These are phyloP conservation scores for Dichetophora obliterata DNA, from an alignment of 2,888 invertebrate genomes.

Conservation along the genomic window DNA sequence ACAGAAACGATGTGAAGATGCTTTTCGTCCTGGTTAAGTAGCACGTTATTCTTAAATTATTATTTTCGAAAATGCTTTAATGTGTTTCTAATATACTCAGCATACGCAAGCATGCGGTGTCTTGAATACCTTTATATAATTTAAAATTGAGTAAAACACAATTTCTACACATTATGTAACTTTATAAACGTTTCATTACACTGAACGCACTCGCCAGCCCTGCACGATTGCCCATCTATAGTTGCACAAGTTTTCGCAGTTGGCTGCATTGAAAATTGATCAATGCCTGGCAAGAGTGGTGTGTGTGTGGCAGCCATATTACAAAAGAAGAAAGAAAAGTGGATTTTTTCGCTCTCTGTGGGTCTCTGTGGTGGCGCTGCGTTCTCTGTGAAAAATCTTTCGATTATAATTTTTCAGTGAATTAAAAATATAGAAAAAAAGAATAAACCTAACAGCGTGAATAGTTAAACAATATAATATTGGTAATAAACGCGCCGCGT, in stretches of 20 bases:
- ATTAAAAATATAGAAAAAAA: slow-evolving; percentile 18
- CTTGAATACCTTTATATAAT: too few species aligned
- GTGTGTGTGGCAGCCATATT: slow-evolving; percentile 31
- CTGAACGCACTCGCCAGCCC: neutral
- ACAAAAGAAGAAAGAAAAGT: slow-evolving; percentile 34
- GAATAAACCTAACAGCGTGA: slow-evolving; percentile 5
- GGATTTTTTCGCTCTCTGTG: slow-evolving; percentile 34
- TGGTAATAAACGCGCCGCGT: slow-evolving; percentile 3
- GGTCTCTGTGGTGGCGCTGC: slow-evolving; percentile 30
- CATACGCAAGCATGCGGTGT: too few species aligned
- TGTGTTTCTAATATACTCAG: too few species aligned
- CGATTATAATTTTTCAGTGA: slow-evolving; percentile 30
- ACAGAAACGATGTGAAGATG: too few species aligned
- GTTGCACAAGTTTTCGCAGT: slow-evolving; percentile 2
- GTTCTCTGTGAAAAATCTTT: slow-evolving; percentile 28
- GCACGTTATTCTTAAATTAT: too few species aligned
- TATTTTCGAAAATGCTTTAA: too few species aligned
- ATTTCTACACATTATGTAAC: too few species aligned
- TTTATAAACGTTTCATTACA: neutral
- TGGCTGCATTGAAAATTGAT: slow-evolving; percentile 17
- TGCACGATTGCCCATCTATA: neutral
- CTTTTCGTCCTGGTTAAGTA: too few species aligned
- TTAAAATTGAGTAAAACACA: too few species aligned
- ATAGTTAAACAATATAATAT: neutral
- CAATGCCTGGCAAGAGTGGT: slow-evolving; percentile 16